Evolutionary conservation across 2,797 vertebrate species (phyloP).

Genomic region (Lepus oiostolus): DNA sequence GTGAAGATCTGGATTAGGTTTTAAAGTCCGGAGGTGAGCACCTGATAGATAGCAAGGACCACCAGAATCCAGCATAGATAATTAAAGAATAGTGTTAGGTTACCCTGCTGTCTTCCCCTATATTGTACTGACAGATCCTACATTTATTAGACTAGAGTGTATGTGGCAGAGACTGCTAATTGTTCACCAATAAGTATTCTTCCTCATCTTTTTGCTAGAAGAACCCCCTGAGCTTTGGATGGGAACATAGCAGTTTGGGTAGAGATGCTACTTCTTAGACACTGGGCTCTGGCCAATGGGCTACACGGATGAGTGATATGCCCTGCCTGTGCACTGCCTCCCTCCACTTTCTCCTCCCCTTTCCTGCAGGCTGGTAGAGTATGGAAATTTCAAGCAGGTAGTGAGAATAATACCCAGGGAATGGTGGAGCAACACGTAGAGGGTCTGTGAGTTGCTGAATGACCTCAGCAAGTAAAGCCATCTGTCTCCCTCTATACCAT

Average conservation of each 20-base stretch:
- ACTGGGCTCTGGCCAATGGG: not conserved
- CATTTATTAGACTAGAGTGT: not conserved
- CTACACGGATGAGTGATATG: not conserved
- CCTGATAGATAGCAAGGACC: not conserved
- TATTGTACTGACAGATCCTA: not conserved
- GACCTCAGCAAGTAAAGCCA: not conserved
- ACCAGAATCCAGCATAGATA: conserved; percentile 3
- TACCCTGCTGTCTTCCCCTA: not conserved
- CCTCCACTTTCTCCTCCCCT: not conserved
- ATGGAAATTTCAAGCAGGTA: not conserved
- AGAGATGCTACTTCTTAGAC: not conserved
- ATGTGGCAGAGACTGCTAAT: not conserved
- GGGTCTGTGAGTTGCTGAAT: not conserved
- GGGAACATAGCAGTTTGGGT: too few relatives aligned
- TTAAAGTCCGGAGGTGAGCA: not conserved
- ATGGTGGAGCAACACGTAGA: not conserved
- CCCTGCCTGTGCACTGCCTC: not conserved
- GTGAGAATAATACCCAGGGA: not conserved
- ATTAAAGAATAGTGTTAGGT: not conserved
- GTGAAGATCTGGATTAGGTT: not conserved
- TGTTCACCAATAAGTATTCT: not conserved
- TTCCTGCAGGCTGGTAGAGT: not conserved
- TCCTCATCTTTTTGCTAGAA: not conserved
- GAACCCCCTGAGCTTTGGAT: not conserved
- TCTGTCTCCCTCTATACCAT: not conserved